These are phyloP conservation scores for Nibea albiflora DNA, from an alignment of 2,113 vertebrate genomes.

Conservation along the genomic window DNA sequence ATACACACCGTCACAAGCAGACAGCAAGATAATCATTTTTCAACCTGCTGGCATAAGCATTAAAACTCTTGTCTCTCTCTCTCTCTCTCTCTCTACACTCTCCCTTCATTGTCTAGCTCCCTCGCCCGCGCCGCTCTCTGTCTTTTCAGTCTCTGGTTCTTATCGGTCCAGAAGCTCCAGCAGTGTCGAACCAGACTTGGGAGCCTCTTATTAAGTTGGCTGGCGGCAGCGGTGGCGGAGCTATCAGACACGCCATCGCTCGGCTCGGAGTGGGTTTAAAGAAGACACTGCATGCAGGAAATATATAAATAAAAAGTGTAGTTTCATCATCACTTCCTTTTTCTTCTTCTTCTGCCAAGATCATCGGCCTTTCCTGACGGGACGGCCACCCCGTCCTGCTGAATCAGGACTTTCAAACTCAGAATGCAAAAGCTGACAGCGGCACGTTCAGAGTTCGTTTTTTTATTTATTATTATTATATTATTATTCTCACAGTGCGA, in stretches of 20 bases:
- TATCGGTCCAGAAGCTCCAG: slow-evolving; percentile 73
- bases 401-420: slow-evolving; percentile 52
- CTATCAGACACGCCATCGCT: slow-evolving; percentile 56
- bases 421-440: slow-evolving; percentile 47
- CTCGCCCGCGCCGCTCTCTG: slow-evolving; percentile 21
- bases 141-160: slow-evolving; percentile 64
- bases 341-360: not conserved
- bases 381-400: not conserved
- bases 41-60: slow-evolving; percentile 85
- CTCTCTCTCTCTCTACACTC: not conserved
- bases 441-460: slow-evolving; percentile 22
- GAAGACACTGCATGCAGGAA: slow-evolving; percentile 15
- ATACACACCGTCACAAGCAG: slow-evolving; percentile 63
- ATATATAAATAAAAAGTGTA: not conserved
- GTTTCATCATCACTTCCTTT: slow-evolving; percentile 1
- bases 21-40: slow-evolving; percentile 83
- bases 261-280: slow-evolving; percentile 34
- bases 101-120: slow-evolving; percentile 3
- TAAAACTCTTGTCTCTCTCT: slow-evolving; percentile 64
- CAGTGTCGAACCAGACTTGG: slow-evolving; percentile 57
- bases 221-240: slow-evolving; percentile 15
- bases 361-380: slow-evolving; percentile 7
- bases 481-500: not conserved
- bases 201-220: slow-evolving; percentile 68
- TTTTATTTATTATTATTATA: too few species aligned